Conservation (phyloP, 2,888 invertebrate genomes). For the Melitaea athalia region DNA sequence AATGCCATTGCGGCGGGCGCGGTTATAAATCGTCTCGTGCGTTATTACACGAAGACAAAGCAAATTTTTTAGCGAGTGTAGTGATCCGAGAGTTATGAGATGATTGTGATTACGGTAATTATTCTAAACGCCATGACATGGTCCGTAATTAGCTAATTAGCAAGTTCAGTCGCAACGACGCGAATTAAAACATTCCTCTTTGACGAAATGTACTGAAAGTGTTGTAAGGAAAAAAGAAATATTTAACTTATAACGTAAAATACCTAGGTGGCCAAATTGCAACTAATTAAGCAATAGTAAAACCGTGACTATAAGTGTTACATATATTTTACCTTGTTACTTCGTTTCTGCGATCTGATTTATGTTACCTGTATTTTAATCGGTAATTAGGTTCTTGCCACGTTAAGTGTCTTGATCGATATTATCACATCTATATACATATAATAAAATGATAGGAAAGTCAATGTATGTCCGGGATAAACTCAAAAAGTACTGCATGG, state of each 20-base stretch:
- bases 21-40: no score
- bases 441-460: no score
- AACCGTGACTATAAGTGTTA: background rate
- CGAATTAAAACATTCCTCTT: constrained; percentile 24
- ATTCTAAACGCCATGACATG: constrained; percentile 37
- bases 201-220: constrained; percentile 4
- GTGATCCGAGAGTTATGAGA: constrained; percentile 24
- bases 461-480: no score
- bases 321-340: no score
- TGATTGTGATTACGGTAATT: constrained; percentile 40
- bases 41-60: background rate
- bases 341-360: no score
- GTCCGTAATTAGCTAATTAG: constrained; percentile 32
- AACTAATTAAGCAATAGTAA: background rate
- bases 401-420: no score
- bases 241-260: constrained; percentile 1
- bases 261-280: background rate
- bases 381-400: no score
- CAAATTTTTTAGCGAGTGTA: constrained; percentile 14
- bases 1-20: background rate
- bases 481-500: no score
- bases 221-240: background rate
- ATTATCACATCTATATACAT: no score
- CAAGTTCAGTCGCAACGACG: constrained; percentile 20
- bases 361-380: no score